These are phyloP conservation scores for Tarsius wallacei DNA, from an alignment of 2,797 vertebrate species.

Conservation along the genomic window DNA sequence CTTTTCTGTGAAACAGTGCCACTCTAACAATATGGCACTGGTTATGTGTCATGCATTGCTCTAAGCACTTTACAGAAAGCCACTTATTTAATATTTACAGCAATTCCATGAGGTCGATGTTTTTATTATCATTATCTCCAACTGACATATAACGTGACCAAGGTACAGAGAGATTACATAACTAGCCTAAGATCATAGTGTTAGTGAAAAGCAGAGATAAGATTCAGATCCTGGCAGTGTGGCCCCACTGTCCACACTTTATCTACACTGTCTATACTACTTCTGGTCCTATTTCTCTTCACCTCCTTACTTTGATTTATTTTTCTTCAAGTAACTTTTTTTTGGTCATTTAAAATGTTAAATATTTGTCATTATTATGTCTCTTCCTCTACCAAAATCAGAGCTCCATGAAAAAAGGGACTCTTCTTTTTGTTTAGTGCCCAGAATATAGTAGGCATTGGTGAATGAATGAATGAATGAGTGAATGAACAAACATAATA, in stretches of 20 bases:
- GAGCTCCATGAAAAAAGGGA: not conserved
- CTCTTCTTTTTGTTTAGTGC: slow-evolving; percentile 20
- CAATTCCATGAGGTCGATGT: not conserved
- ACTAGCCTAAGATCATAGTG: not conserved
- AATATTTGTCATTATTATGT: not conserved
- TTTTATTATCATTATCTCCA: slow-evolving; percentile 13
- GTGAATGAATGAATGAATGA: not conserved
- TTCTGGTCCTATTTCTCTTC: not conserved
- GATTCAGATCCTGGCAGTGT: not conserved
- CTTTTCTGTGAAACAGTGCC: not conserved
- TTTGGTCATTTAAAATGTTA: not conserved
- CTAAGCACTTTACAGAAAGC: not conserved
- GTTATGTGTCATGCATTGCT: not conserved
- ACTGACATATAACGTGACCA: not conserved
- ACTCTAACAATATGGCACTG: not conserved
- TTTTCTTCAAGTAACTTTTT: not conserved
- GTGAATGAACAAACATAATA: not conserved
- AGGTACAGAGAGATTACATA: not conserved
- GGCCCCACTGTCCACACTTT: not conserved
- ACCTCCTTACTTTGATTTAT: not conserved
- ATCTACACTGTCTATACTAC: not conserved
- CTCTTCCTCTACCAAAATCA: not conserved
- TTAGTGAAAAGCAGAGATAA: not conserved
- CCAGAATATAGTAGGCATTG: not conserved
- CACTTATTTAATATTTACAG: not conserved